Percentiles rank a stretch among this genome's conserved stretches.
These are phyloP conservation scores for Serrognathus titanus DNA, from an alignment of 2,888 invertebrate species.

Conservation along the genomic window DNA sequence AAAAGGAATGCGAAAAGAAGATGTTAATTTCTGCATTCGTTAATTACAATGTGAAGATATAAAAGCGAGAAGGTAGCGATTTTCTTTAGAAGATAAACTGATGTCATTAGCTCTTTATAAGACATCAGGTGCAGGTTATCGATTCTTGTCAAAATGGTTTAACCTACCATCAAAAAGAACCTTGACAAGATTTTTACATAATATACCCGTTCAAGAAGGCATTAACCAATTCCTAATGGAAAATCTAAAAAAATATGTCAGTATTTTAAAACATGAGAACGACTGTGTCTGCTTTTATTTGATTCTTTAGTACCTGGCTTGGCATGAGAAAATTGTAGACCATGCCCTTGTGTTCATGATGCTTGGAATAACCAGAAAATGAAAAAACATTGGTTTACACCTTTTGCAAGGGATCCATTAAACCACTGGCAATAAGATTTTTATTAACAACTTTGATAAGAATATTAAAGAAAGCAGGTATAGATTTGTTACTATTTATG, in stretches of 20 bases:
- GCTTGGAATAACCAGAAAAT: slow-evolving; percentile 9
- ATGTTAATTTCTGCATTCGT: slow-evolving; percentile 16
- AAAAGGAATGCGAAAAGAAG: neutral
- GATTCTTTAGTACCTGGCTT: slow-evolving; percentile 12
- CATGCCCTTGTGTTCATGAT: slow-evolving; percentile 17
- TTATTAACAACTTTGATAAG: no score
- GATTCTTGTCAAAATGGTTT: no score
- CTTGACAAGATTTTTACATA: slow-evolving; percentile 10
- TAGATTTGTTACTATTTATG: no score
- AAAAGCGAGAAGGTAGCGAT: slow-evolving; percentile 19
- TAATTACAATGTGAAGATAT: slow-evolving; percentile 13
- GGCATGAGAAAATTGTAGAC: slow-evolving; percentile 4
- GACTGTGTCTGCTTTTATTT: slow-evolving; percentile 10
- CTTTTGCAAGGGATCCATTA: slow-evolving; percentile 8
- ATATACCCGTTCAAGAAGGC: slow-evolving; percentile 9
- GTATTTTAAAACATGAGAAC: neutral
- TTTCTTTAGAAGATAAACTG: slow-evolving; percentile 22
- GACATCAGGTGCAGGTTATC: neutral
- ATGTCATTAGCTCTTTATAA: slow-evolving; percentile 20
- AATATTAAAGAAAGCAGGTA: neutral
- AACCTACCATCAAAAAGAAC: neutral
- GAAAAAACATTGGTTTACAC: slow-evolving; percentile 13
- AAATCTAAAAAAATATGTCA: slow-evolving; percentile 1
- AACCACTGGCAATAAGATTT: neutral
- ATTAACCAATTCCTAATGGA: slow-evolving; percentile 5